Percentiles rank a stretch among this genome's conserved stretches.
These are phyloP conservation scores for Petrolisthes cinctipes DNA, from an alignment of 2,888 invertebrate species.

Conservation along the genomic window DNA sequence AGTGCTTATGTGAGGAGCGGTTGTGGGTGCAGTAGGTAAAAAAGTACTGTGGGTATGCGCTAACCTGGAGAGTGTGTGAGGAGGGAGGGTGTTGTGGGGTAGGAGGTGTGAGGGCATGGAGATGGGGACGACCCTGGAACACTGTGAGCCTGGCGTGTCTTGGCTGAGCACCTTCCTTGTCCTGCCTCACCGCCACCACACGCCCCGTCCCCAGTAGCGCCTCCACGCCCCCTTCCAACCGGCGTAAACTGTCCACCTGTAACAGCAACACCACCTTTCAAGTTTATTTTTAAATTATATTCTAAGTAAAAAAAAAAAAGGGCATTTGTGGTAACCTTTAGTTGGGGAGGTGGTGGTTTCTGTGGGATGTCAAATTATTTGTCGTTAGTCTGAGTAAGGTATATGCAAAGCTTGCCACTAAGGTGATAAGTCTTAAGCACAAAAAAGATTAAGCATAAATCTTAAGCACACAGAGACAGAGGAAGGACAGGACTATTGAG, in stretches of 20 bases:
- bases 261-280: not conserved
- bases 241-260: conserved; percentile 32
- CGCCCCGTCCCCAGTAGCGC: conserved; percentile 20
- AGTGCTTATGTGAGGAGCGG: no score
- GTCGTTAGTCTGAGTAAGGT: no score
- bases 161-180: not conserved
- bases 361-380: no score
- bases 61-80: conserved; percentile 32
- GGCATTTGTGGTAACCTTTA: no score
- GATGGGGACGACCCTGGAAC: not conserved
- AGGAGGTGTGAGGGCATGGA: conserved; percentile 27
- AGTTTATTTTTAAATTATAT: not conserved
- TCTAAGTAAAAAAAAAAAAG: no score
- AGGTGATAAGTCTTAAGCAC: no score
- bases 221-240: conserved; percentile 7
- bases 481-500: no score
- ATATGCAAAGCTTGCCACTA: no score
- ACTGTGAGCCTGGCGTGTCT: conserved; percentile 22
- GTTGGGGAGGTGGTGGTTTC: no score
- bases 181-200: conserved; percentile 13
- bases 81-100: not conserved
- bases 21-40: no score
- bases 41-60: not conserved
- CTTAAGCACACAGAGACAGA: no score
- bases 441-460: no score